phyloP scores from a whole-genome alignment of 2,113 vertebrate species.

The Lophochroa leadbeateri region DNA sequence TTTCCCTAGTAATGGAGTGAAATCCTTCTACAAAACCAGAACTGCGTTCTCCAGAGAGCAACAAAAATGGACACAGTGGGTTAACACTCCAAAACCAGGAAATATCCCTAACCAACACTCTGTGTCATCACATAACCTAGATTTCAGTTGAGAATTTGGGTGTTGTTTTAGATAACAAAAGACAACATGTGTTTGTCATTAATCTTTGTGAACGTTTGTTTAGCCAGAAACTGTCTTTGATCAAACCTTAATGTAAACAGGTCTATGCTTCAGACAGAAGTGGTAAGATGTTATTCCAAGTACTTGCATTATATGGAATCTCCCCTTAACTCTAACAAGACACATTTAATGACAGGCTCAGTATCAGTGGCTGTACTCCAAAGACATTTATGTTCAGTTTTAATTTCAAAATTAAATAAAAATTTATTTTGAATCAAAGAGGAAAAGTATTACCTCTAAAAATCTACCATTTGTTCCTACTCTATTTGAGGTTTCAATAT shows the following conservation, averaged over 20 bases:
- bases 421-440: background rate
- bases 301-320: background rate
- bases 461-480: background rate
- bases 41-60: background rate
- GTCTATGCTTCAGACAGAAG: conserved; percentile 3
- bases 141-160: conserved; percentile 18
- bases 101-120: background rate
- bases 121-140: conserved; percentile 10
- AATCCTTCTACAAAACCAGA: background rate
- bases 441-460: background rate
- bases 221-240: conserved; percentile 27
- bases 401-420: conserved; percentile 1
- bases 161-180: conserved; percentile 51
- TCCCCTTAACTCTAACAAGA: background rate
- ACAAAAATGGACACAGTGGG: background rate
- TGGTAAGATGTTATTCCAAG: conserved; percentile 35
- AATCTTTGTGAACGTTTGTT: conserved; percentile 39
- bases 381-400: background rate
- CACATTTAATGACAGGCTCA: background rate
- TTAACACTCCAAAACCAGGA: background rate
- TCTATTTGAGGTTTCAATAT: background rate
- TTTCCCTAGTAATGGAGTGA: background rate
- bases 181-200: conserved; percentile 9
- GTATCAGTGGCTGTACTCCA: background rate
- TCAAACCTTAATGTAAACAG: conserved; percentile 39